phyloP scores from a whole-genome alignment of 1,140 invertebrate genomes.

The Reticulitermes speratus region DNA sequence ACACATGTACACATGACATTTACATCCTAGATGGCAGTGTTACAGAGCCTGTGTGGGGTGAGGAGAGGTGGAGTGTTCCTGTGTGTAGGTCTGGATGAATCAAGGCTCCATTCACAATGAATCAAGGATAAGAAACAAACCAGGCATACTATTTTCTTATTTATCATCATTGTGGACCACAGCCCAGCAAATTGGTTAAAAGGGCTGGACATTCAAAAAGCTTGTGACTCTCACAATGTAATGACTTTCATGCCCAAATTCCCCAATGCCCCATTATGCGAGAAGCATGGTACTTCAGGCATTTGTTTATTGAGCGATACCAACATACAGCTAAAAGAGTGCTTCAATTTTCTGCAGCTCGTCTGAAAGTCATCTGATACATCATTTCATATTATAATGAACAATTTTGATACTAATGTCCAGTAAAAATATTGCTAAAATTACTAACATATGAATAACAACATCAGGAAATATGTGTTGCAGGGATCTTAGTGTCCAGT shows the following conservation, averaged over 20 bases:
- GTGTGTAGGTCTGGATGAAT: neutral
- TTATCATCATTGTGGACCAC: neutral
- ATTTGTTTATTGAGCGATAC: constrained; percentile 7
- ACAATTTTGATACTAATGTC: neutral
- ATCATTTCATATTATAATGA: neutral
- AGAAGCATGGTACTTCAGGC: neutral
- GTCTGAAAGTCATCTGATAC: neutral
- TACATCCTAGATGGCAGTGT: constrained; percentile 35
- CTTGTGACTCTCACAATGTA: constrained; percentile 4
- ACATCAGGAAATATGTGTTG: neutral
- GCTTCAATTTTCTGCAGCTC: neutral
- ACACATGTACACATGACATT: constrained; percentile 18
- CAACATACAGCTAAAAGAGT: neutral
- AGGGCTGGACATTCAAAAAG: neutral
- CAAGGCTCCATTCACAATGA: neutral
- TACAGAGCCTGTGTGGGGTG: constrained; percentile 33
- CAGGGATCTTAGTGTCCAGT: neutral
- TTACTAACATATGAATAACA: neutral
- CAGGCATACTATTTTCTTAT: neutral
- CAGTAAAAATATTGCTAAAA: constrained; percentile 14
- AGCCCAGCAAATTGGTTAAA: neutral
- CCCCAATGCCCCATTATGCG: neutral
- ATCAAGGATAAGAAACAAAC: constrained; percentile 12
- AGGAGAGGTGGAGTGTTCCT: neutral
- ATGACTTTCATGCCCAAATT: neutral